Base-by-base conservation (phyloP, 2,113 vertebrate species). In the Nipponia nippon region DNA sequence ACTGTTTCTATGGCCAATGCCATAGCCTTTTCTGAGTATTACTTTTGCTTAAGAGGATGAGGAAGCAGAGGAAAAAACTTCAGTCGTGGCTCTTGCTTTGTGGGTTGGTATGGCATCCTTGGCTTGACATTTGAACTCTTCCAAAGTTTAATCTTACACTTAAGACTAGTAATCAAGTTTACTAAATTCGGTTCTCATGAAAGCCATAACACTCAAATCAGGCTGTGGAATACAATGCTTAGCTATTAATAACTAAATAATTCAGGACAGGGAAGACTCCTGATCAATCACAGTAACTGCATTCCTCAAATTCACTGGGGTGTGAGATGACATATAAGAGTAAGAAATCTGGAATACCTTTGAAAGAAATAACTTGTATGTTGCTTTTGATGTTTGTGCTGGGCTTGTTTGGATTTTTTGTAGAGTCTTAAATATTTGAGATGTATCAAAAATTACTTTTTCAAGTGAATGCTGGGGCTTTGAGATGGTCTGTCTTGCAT, bases 41-140 rank as follows among this genome's bases (percentile, higher is more conserved):
- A 14, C 13, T n/a, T 71, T 78, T 77, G 20, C 50, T 92, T 49
- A 58, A 58, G 38, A 21, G 10, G 7, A 2, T n/a, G 62, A 86
- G 36, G 53, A 16, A 69, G 14, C 27, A 40, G 58, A 61, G 34
- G 26, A 3, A 46, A 47, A 42, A 42, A 49, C 22, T 7, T 46
- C 13, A 52, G n/a, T 46, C 6, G 1, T 11, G 10, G 16, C 27
- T 87, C 19, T 63, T 62, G 3, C 5, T 7, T 75, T 0, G 1
- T 53, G 76, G 16, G 18, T 44, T 80, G 29, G 15, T 46, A 14
- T 66, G 50, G 36, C 58, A 65, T 58, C 72, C 55, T 38, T 71
- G 42, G 3, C 11, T 50, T 89, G 72, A 30, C 1, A 1, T 40
- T 72, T 70, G 20, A 81, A 42, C 58, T 69, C 72, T 62, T 52